A percentile compares a stretch with the other conserved stretches of the same genome.
Evolutionary conservation across 2,797 vertebrate species (phyloP).

Genomic region (Propithecus deckenii): DNA sequence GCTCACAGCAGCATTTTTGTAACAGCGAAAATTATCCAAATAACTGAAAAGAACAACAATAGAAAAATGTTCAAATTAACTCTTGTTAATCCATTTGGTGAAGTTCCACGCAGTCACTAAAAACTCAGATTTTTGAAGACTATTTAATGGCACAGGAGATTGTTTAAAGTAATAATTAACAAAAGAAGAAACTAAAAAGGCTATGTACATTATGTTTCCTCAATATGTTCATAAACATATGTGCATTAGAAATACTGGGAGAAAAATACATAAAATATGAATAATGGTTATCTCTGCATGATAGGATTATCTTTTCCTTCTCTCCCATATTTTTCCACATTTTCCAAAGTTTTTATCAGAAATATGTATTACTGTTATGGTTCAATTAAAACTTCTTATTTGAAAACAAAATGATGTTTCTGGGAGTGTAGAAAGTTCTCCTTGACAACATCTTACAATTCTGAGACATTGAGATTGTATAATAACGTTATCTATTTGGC

Average conservation of each 20-base stretch:
- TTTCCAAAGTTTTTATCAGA: neutral
- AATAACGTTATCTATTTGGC: neutral
- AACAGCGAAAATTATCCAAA: slow-evolving; percentile 33
- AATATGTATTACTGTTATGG: neutral
- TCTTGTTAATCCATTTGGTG: neutral
- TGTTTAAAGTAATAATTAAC: neutral
- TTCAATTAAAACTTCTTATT: neutral
- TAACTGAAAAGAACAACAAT: neutral
- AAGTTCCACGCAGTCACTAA: neutral
- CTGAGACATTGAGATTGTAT: neutral
- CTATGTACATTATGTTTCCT: neutral
- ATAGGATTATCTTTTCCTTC: neutral
- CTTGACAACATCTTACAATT: neutral
- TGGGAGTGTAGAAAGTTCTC: neutral
- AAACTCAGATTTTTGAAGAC: neutral
- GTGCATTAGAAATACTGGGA: neutral
- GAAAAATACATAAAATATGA: neutral
- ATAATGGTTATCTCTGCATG: neutral
- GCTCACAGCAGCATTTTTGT: slow-evolving; percentile 11
- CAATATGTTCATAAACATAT: neutral
- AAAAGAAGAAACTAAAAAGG: neutral
- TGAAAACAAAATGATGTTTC: neutral
- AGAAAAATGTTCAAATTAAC: neutral
- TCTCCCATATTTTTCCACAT: neutral
- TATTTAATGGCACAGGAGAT: neutral